These are phyloP conservation scores for Clamator glandarius DNA, from an alignment of 2,797 vertebrate genomes.

Conservation along the genomic window DNA sequence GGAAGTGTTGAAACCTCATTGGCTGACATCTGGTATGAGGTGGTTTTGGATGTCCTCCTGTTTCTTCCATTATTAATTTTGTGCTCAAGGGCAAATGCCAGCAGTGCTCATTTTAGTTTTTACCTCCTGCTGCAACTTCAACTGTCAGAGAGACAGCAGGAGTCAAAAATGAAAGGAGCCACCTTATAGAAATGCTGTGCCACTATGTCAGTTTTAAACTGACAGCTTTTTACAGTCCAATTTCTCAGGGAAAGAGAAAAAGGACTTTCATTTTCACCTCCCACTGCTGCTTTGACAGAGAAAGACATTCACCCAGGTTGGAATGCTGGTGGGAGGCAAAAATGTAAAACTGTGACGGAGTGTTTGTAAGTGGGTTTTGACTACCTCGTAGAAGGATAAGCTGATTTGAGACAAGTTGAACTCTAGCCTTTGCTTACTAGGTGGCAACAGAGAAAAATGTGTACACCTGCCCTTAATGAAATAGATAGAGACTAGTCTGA, in stretches of 20 bases:
- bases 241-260: conserved; percentile 75
- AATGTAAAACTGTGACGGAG: conserved; percentile 71
- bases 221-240: conserved; percentile 80
- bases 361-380: conserved; percentile 71
- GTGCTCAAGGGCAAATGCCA: conserved; percentile 79
- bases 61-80: conserved; percentile 83
- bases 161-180: conserved; percentile 78
- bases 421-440: conserved; percentile 28
- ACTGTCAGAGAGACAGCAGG: conserved; percentile 81
- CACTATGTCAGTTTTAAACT: conserved; percentile 80
- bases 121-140: conserved; percentile 80
- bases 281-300: conserved; percentile 77
- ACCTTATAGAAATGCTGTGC: conserved; percentile 78
- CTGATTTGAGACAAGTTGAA: conserved; percentile 41
- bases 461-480: conserved; percentile 18
- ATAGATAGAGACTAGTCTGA: conserved; percentile 19
- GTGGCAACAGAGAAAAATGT: conserved; percentile 43
- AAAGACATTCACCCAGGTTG: conserved; percentile 74
- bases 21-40: conserved; percentile 67
- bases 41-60: conserved; percentile 66
- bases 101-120: conserved; percentile 76
- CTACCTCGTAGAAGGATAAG: conserved; percentile 55
- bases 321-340: conserved; percentile 71
- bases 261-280: conserved; percentile 77
- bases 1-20: conserved; percentile 60